Evolutionary conservation across 2,797 vertebrate genomes (phyloP), one percentile per base, ranked within the genome.

Genomic region (Neomorphus geoffroyi): DNA sequence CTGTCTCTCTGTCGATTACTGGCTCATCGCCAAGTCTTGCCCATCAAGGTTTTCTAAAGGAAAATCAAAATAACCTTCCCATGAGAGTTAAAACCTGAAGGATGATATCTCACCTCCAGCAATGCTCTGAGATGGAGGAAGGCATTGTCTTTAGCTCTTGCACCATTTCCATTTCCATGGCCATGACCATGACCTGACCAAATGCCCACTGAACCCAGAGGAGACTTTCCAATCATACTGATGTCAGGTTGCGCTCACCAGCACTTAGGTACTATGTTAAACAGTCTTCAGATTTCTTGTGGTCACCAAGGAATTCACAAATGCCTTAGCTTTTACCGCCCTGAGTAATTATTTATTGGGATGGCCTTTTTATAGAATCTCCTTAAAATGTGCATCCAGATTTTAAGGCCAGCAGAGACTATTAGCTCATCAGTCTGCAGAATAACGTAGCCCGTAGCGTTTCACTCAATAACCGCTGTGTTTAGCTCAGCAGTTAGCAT

Each of bases 301-400:
- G 89, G 94, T 84, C 94, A 43, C 86, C 46, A 70, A 94, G 80
- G 95, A 91, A 90, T 90, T 90, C 64, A 80, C 51, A 96, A 96
- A 94, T 80, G 58, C 65, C 71, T 92, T 82, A 81, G 92, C 83
- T 92, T 92, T 86, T 92, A 93, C 86, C 5, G 6, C 48, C 32
- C 39, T 96, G 65, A 79, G 91, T 95, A 96, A 96, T 96, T 96
- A 96, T 96, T 92, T 94, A 96, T 93, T n/a, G 39, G 66, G 84
- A 72, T 12, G 14, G 58, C 43, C 93, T 96, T 95, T 94, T 93
- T 90, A 94, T 95, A 94, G 93, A 95, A 94, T 77, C 56, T 33
- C 82, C 67, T 95, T 93, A 82, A 92, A 93, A 90, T 6, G 30
- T 57, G 83, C 86, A 82, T 45, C 80, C 80, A 78, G 71, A 70